A percentile compares a stretch with the other conserved stretches of the same genome.
Conservation (phyloP, 2,888 invertebrate genomes). For the Taphrorychus bicolor region DNA sequence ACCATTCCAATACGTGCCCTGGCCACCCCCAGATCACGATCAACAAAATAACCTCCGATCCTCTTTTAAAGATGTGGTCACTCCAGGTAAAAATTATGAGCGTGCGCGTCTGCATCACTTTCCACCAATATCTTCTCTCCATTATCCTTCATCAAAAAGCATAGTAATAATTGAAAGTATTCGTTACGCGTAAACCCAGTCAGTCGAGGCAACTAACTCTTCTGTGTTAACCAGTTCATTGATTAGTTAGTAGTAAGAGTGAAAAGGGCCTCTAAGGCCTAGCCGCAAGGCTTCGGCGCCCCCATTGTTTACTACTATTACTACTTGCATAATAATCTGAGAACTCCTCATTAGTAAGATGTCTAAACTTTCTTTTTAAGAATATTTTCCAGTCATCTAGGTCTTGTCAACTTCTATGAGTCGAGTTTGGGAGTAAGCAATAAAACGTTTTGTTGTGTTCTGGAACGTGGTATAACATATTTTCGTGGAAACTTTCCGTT, state of each 20-base stretch:
- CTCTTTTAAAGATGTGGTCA: slow-evolving; percentile 55
- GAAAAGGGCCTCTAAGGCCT: too few species aligned
- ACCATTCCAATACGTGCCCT: slow-evolving; percentile 50
- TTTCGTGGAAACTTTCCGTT: too few species aligned
- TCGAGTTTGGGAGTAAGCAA: too few species aligned
- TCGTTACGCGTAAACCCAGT: slow-evolving; percentile 1
- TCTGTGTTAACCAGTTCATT: slow-evolving; percentile 1
- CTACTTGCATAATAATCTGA: too few species aligned
- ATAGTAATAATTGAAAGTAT: background rate
- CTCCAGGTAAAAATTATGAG: slow-evolving; percentile 53
- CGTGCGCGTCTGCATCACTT: slow-evolving; percentile 45
- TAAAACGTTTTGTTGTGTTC: too few species aligned
- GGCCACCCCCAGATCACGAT: slow-evolving; percentile 53
- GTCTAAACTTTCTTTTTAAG: too few species aligned
- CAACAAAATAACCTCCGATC: slow-evolving; percentile 47
- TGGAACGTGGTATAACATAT: too few species aligned
- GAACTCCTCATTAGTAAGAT: too few species aligned
- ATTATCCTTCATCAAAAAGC: slow-evolving; percentile 2
- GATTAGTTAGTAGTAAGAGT: slow-evolving; percentile 1
- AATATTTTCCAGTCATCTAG: too few species aligned
- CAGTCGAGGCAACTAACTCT: background rate
- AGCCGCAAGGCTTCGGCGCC: too few species aligned
- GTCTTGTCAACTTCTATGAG: too few species aligned
- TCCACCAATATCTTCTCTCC: slow-evolving; percentile 26
- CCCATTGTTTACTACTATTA: too few species aligned